Conservation (phyloP, 1,140 invertebrate genomes). For the Lutraria rhynchaena region DNA sequence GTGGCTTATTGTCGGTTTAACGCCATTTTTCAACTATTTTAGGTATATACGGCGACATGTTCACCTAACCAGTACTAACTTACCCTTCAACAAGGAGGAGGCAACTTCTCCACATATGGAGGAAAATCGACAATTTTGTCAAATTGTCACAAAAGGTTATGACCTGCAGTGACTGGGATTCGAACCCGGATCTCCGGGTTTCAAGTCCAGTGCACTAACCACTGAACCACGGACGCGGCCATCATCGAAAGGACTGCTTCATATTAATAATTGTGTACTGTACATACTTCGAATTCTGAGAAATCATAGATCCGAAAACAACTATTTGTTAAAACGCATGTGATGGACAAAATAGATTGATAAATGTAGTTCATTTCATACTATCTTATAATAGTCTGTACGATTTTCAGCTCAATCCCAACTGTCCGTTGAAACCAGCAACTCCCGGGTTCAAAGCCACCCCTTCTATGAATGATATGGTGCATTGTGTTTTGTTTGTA, state of each 20-base stretch:
- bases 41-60: background rate
- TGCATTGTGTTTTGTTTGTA: slow-evolving; percentile 33
- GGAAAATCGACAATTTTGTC: no score
- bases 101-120: no score
- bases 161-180: no score
- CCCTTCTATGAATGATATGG: slow-evolving; percentile 1
- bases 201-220: no score
- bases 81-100: background rate
- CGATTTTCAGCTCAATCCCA: slow-evolving; percentile 27
- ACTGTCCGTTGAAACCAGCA: background rate
- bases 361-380: no score
- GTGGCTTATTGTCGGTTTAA: background rate
- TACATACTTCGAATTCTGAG: background rate
- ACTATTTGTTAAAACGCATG: background rate
- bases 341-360: background rate
- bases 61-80: background rate
- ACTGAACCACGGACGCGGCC: no score
- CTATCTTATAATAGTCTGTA: no score
- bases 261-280: background rate
- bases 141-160: no score
- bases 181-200: no score
- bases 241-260: background rate
- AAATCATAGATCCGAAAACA: background rate
- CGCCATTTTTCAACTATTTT: background rate
- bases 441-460: slow-evolving; percentile 7